Conservation (phyloP, 2,888 invertebrate genomes). For the Tinea pellionella region DNA sequence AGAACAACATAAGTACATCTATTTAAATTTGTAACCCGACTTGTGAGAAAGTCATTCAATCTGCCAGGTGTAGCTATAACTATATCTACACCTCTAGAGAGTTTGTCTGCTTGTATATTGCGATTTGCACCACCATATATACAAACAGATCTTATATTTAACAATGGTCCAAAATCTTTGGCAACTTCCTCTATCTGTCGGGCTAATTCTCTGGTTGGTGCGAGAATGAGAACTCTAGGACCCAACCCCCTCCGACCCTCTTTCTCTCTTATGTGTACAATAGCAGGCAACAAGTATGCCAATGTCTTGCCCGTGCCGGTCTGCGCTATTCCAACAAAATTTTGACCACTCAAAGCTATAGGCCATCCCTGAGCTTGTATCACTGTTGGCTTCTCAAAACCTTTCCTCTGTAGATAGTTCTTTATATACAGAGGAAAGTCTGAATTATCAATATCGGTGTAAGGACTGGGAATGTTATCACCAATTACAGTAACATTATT, state of each 20-base stretch:
- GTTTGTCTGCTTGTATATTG: constrained; percentile 70
- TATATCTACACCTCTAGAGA: constrained; percentile 82
- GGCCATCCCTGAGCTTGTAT: constrained; percentile 91
- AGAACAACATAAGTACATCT: constrained; percentile 86
- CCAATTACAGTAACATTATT: constrained; percentile 82
- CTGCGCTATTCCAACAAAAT: constrained; percentile 88
- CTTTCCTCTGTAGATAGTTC: constrained; percentile 70
- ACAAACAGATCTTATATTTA: constrained; percentile 81
- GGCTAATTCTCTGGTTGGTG: constrained; percentile 82
- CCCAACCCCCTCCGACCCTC: constrained; percentile 78
- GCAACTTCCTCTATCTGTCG: constrained; percentile 85
- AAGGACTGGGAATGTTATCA: constrained; percentile 77
- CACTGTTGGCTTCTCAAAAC: constrained; percentile 79
- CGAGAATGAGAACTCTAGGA: constrained; percentile 83
- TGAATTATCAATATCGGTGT: constrained; percentile 79
- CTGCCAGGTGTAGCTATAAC: constrained; percentile 91
- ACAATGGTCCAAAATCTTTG: constrained; percentile 76
- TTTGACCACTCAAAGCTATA: constrained; percentile 80
- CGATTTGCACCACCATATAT: constrained; percentile 90
- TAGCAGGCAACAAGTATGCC: constrained; percentile 82
- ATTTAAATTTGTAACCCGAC: constrained; percentile 75
- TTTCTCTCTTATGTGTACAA: constrained; percentile 85
- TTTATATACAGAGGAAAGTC: constrained; percentile 80
- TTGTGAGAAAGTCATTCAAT: constrained; percentile 83
- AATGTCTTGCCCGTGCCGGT: constrained; percentile 84